Evolutionary conservation across 2,113 vertebrate genomes (phyloP).

Genomic region (Xiphorhynchus elegans): DNA sequence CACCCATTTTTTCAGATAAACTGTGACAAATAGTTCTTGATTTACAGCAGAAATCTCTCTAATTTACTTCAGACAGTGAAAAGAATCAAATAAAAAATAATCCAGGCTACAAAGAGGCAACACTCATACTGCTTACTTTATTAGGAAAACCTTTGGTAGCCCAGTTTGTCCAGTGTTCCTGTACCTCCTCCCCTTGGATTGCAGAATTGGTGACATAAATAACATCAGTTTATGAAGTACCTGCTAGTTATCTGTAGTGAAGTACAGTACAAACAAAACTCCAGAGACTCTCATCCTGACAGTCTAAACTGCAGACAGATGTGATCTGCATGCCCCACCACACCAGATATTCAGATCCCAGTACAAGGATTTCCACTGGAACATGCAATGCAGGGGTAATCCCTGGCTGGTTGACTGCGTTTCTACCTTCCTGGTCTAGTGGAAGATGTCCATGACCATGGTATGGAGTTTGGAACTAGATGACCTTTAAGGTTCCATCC

Average conservation of each 20-base stretch:
- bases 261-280: background rate
- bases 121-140: background rate
- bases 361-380: background rate
- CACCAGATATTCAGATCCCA: background rate
- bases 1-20: constrained; percentile 16
- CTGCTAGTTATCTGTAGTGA: background rate
- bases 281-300: background rate
- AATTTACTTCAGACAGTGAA: background rate
- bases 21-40: constrained; percentile 13
- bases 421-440: background rate
- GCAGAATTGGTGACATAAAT: background rate
- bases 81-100: background rate
- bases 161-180: background rate
- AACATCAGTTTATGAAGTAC: background rate
- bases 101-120: background rate
- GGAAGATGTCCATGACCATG: background rate
- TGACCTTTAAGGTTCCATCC: background rate
- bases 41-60: background rate
- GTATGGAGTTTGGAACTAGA: background rate
- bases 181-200: accelerated
- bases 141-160: background rate
- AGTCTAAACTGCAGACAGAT: background rate
- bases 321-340: background rate
- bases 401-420: background rate
- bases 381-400: accelerated